Percentiles rank a stretch among this genome's conserved stretches.
Conservation (phyloP, 2,797 vertebrate species). For the Tenualosa ilisha region DNA sequence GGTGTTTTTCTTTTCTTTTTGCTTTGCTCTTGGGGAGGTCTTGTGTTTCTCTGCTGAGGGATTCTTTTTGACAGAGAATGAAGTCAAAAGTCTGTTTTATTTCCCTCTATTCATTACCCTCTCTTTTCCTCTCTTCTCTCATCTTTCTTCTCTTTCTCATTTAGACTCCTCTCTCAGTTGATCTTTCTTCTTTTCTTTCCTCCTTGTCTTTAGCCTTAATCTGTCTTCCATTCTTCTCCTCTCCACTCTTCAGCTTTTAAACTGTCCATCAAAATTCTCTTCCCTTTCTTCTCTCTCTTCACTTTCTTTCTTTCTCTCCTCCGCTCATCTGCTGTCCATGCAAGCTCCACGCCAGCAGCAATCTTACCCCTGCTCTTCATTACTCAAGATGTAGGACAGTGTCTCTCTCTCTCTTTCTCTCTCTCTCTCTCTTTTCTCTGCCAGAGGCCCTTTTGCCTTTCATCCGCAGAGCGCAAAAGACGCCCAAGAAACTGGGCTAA, state of each 20-base stretch:
- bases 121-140: background rate
- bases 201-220: background rate
- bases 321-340: background rate
- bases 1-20: too few relatives aligned
- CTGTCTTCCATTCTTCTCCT: background rate
- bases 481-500: background rate
- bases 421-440: background rate
- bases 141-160: background rate
- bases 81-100: too few relatives aligned
- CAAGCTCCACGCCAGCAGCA: background rate
- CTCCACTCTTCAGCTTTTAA: background rate
- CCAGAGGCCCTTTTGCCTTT: background rate
- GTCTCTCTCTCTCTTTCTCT: background rate
- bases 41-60: too few relatives aligned
- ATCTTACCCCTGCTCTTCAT: background rate
- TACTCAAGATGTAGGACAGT: conserved; percentile 2
- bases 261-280: background rate
- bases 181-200: background rate
- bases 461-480: conserved; percentile 13
- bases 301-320: background rate
- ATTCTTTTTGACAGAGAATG: too few relatives aligned
- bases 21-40: background rate
- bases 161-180: background rate
- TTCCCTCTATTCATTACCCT: too few relatives aligned
- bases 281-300: background rate